Base-by-base conservation (phyloP, 2,113 vertebrate species). In the Tor tambroides region DNA sequence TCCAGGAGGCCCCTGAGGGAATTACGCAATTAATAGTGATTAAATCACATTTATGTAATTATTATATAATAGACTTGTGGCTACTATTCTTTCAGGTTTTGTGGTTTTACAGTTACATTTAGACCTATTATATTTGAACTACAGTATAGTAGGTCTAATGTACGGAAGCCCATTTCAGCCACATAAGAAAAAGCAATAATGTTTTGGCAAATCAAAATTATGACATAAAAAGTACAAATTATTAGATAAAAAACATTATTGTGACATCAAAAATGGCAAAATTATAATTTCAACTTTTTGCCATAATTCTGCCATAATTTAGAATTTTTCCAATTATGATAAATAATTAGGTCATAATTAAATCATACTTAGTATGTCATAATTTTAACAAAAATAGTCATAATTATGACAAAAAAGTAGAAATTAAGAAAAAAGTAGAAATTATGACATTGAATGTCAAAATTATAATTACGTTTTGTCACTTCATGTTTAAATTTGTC, bases 1-100 rank as follows among this genome's bases (percentile, higher is more conserved):
- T 32, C 98, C 98, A 89, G 98, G 92, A 21, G 98, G 98, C 19
- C 98, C 98, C 98, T 99, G 91, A 75, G 92, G 92, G 90, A 69
- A 77, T 71, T 90, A 71, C 93, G 74, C 88, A 56, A 69, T 49
- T 51, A 41, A 43, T 43, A 49, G n/a, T 8, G 78, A 46, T 82
- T 82, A 61, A 80, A 26, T n/a, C 59, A 74, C 71, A 43, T 74
- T n/a, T 63, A n/a, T 63, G 59, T 63, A n/a, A 43, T 43, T 43
- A 43, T 41, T 74, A 23, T 12, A 41, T 43, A 43, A 43, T 2
- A 74, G 4, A 46, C 71, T 35, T 35, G 32, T 71, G 3, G 63
- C 15, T 67, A 30, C 15, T 5, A 67, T 7, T 67, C 5, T 14
- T 67, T 67, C 14, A 17, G 15, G 43, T 77, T 74, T 56, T 54